Base-by-base conservation (phyloP, 2,113 vertebrate genomes). In the Podocnemis expansa region DNA sequence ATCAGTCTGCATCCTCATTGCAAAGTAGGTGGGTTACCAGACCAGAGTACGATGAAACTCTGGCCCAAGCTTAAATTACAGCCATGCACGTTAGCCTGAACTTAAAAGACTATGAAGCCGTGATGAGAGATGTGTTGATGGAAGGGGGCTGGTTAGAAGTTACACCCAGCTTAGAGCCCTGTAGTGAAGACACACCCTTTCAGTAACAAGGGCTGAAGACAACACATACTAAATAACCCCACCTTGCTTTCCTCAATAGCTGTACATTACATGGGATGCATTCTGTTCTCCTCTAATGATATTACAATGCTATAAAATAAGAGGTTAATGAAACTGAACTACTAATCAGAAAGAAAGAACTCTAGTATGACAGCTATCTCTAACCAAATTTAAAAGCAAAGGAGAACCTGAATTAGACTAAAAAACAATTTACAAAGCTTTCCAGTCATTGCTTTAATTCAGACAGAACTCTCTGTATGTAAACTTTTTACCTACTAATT, bases 331-430 rank as follows among this genome's bases (percentile, higher is more conserved):
- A 67, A 84, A 94, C 82, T 82, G 89, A 58, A 38, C n/a, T 88
- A 90, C 79, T 58, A 75, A 89, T 55, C 16, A 89, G 49, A 22
- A 88, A 89, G 49, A 5, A 34, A 91, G 70, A 47, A 45, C 45
- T 73, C 5, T 43, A 89, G 47, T 58, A 3, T 12, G 58, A 78
- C 45, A 86, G 45, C 63, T 34, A 38, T 38, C 34, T 70, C 17
- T 22, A 70, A 70, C 4, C 90, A n/a, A 80, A 92, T 82, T 86
- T 45, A 89, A 95, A 92, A 82, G 5, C 58, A 84, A 78, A 89
- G 25, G 9, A 87, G 22, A 91, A 83, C 0, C 84, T 34, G 90
- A 93, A 38, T 67, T 79, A 82, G 58, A 60, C 38, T 43, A 82
- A 87, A 88, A n/a, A 67, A 34, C 10, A 88, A 56, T 19, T 81